phyloP scores from a whole-genome alignment of 2,113 vertebrate species.

The Athene noctua region DNA sequence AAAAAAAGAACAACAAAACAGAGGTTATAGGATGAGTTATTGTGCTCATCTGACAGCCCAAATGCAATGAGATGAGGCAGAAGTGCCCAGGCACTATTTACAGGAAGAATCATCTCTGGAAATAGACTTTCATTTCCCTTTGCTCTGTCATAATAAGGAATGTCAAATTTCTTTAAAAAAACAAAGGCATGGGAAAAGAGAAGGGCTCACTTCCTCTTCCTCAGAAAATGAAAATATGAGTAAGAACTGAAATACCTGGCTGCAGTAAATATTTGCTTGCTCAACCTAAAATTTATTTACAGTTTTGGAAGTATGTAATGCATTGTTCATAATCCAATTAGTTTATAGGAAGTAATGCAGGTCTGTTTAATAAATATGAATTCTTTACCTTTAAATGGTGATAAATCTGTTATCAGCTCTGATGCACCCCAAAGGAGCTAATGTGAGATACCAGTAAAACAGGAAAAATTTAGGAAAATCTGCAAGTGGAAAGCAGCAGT shows the following conservation, averaged over 20 bases:
- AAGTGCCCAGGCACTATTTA: conserved; percentile 1
- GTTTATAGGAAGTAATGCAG: neutral
- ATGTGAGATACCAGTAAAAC: neutral
- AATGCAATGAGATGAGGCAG: conserved; percentile 12
- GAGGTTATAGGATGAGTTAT: neutral
- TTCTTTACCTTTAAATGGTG: neutral
- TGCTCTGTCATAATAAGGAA: conserved; percentile 6
- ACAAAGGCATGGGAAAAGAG: neutral
- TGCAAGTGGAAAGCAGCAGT: neutral
- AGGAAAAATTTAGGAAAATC: neutral
- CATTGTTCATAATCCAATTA: neutral
- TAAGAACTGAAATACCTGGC: neutral
- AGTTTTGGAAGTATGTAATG: neutral
- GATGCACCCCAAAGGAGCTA: neutral
- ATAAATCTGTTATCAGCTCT: neutral
- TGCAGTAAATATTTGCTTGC: neutral
- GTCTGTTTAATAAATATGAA: neutral
- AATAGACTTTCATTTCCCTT: neutral
- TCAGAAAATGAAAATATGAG: neutral
- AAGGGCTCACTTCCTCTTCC: neutral
- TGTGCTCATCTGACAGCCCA: neutral
- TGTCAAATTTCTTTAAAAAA: neutral
- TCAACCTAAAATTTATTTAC: neutral
- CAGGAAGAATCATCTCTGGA: neutral
- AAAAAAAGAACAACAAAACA: neutral